Evolutionary conservation across 2,113 vertebrate species (phyloP), one percentile per base, ranked within the genome.

Genomic region (Cryptomyrus ogoouensis): DNA sequence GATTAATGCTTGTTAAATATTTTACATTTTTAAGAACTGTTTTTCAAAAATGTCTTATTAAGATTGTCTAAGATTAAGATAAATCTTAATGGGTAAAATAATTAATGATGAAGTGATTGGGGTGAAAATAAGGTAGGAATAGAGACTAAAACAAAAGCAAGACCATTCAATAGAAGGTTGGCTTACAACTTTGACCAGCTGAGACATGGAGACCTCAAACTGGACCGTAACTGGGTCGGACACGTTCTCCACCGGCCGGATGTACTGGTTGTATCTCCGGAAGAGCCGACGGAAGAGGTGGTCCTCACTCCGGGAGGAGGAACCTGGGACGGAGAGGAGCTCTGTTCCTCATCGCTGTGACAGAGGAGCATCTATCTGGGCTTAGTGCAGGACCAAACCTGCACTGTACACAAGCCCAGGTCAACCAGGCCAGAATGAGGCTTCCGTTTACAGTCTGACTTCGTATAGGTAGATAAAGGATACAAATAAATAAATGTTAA

Each of bases 171-270:
- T 3, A 83, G 47, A 83, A 13, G 74, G 17, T 17, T 44, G 21
- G 58, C 97, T 97, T 94, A 99, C 98, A 97, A 99, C 98, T 87
- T 98, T 97, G 90, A 98, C 96, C 88, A 99, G 96, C 90, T 99
- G 98, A 2, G 97, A 98, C 92, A 99, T 98, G 90, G 98, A 97
- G 90, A 98, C 93, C 91, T 99, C 97, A 89, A 99, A 99, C 92
- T 97, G 94, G 91, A 98, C 97, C 0, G 95, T 97, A 87, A 99
- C 97, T 0, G 98, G 98, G 90, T 98, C 97, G 0, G 98, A 99
- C 0, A 99, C 98, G 74, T 98, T 99, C 93, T 98, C 96, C 92
- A 98, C 97, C 0, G 98, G 98, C 84, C 98, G 96, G 94, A 98
- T 98, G 95, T 97, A 97, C 91, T 96, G 97, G 91, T 98, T 98